Evolutionary conservation across 2,113 vertebrate genomes (phyloP).

Genomic region (Hippoglossus stenolepis): DNA sequence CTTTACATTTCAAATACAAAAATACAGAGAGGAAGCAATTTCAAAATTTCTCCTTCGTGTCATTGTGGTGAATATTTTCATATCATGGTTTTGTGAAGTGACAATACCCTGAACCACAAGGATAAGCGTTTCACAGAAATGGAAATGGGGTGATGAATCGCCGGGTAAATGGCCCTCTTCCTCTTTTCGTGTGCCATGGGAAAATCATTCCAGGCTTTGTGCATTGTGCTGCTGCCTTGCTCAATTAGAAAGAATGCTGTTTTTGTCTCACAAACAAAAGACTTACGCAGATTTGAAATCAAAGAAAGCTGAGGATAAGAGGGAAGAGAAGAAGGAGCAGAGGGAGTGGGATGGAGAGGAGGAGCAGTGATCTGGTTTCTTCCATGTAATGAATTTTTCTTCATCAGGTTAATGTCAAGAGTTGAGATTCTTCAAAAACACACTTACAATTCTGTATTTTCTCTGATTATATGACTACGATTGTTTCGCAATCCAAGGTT

Average conservation of each 20-base stretch:
- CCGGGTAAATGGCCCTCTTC: slow-evolving; percentile 45
- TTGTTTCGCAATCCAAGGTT: not conserved
- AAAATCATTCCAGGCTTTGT: slow-evolving; percentile 63
- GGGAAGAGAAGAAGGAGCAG: slow-evolving; percentile 4
- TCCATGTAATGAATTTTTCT: slow-evolving; percentile 18
- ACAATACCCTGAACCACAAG: slow-evolving; percentile 51
- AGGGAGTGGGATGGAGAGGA: not conserved
- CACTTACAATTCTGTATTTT: not conserved
- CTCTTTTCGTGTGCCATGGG: slow-evolving; percentile 47
- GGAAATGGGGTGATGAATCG: slow-evolving; percentile 50
- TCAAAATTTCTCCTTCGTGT: slow-evolving; percentile 35
- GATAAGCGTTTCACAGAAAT: slow-evolving; percentile 64
- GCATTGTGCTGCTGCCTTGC: slow-evolving; percentile 51
- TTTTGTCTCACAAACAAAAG: slow-evolving; percentile 60
- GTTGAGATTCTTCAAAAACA: not conserved
- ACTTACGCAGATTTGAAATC: slow-evolving; percentile 46
- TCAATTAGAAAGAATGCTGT: slow-evolving; percentile 54
- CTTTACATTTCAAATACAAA: slow-evolving; percentile 20
- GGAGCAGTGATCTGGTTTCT: slow-evolving; percentile 37
- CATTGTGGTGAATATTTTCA: slow-evolving; percentile 63
- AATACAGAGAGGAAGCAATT: slow-evolving; percentile 26
- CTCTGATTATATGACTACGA: slow-evolving; percentile 6
- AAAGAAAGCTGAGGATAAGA: slow-evolving; percentile 44
- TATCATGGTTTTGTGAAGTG: slow-evolving; percentile 61
- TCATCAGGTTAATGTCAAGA: not conserved